A percentile compares a stretch with the other conserved stretches of the same genome.
phyloP scores from a whole-genome alignment of 1,140 invertebrate species.

The Oedothorax gibbosus region DNA sequence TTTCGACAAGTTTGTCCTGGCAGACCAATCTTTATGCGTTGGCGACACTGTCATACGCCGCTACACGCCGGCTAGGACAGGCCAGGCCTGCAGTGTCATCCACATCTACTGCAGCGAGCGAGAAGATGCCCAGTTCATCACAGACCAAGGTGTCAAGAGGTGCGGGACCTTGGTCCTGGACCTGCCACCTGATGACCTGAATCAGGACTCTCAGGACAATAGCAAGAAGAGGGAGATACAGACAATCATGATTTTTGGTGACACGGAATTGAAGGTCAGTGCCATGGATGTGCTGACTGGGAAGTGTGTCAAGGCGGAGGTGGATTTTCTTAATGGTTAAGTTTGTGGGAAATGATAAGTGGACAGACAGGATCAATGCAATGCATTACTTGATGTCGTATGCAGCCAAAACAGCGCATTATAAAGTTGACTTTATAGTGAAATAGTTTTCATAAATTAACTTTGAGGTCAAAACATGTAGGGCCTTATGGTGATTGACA shows the following conservation, averaged over 20 bases:
- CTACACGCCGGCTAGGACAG: slow-evolving; percentile 72
- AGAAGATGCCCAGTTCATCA: slow-evolving; percentile 71
- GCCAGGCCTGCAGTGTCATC: slow-evolving; percentile 71
- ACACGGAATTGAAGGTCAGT: slow-evolving; percentile 73
- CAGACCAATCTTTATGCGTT: slow-evolving; percentile 71
- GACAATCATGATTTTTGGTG: slow-evolving; percentile 74
- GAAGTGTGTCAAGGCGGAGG: slow-evolving; percentile 69
- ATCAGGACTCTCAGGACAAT: slow-evolving; percentile 5
- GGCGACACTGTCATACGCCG: slow-evolving; percentile 72
- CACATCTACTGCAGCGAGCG: slow-evolving; percentile 72
- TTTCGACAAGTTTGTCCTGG: slow-evolving; percentile 73
- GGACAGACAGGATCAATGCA: not conserved
- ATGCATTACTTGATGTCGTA: too few species aligned
- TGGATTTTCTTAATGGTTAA: slow-evolving; percentile 71
- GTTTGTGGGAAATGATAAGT: too few species aligned
- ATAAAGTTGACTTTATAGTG: too few species aligned
- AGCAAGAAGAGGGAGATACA: slow-evolving; percentile 69
- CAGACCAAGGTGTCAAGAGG: slow-evolving; percentile 71
- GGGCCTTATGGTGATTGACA: too few species aligned
- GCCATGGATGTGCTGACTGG: slow-evolving; percentile 72
- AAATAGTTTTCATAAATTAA: too few species aligned
- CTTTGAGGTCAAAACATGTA: too few species aligned
- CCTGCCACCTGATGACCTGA: slow-evolving; percentile 64
- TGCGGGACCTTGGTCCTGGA: slow-evolving; percentile 73
- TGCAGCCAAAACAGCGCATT: too few species aligned